Evolutionary conservation across 2,113 vertebrate species (phyloP).

Genomic region (Cynopterus brachyotis): DNA sequence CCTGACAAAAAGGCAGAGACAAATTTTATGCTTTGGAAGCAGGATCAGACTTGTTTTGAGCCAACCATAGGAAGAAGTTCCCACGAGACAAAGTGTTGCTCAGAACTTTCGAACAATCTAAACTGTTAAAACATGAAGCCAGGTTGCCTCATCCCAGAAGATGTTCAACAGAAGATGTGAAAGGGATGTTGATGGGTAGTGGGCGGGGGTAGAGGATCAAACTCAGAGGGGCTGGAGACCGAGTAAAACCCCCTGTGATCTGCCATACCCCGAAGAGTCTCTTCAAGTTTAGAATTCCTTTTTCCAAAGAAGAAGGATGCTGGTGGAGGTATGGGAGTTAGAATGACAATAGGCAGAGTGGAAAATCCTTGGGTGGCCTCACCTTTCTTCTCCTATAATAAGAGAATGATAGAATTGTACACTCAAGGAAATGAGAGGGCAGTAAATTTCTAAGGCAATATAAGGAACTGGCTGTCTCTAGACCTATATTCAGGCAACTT

Average conservation of each 20-base stretch:
- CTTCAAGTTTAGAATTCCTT: conserved; percentile 18
- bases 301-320: not conserved
- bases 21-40: not conserved
- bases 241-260: not conserved
- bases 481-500: not conserved
- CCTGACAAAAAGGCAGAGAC: not conserved
- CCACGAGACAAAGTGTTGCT: not conserved
- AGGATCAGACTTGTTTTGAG: not conserved
- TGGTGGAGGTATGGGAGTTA: not conserved
- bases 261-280: not conserved
- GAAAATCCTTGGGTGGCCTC: not conserved
- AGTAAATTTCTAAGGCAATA: not conserved
- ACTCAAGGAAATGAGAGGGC: not conserved
- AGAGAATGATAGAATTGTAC: not conserved
- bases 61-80: not conserved
- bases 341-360: not conserved
- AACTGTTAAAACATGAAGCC: not conserved
- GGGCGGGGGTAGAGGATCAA: not conserved
- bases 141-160: not conserved
- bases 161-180: not conserved
- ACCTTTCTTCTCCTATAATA: not conserved
- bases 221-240: not conserved
- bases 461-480: not conserved
- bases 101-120: conserved; percentile 16
- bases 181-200: not conserved